Conservation (phyloP, 2,888 invertebrate species). For the Seira musarum region DNA sequence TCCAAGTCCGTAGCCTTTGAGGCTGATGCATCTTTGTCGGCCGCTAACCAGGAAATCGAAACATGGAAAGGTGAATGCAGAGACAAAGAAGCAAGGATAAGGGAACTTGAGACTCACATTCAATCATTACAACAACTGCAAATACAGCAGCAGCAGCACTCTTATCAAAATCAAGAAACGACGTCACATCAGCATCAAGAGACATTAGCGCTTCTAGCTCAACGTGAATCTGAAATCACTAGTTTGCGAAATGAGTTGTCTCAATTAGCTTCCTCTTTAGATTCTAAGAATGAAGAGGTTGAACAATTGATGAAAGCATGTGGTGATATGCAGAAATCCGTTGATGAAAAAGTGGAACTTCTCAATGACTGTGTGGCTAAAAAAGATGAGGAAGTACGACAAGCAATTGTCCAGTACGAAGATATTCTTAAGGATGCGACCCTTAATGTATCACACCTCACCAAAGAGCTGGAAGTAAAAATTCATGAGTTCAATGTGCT, state of each 20-base stretch:
- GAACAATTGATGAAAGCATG: conserved; percentile 59
- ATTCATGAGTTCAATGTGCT: conserved; percentile 45
- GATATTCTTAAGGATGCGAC: conserved; percentile 54
- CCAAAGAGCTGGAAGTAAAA: conserved; percentile 51
- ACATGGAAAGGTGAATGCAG: conserved; percentile 17
- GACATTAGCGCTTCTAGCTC: conserved; percentile 16
- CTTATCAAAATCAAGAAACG: background rate
- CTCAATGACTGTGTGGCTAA: conserved; percentile 54
- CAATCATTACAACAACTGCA: conserved; percentile 1
- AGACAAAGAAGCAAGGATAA: conserved; percentile 33
- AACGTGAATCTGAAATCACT: conserved; percentile 40
- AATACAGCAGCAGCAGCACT: background rate
- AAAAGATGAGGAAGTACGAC: conserved; percentile 64
- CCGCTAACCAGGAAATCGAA: conserved; percentile 21
- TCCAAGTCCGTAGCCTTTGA: background rate
- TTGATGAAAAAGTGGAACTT: conserved; percentile 60
- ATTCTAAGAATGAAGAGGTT: conserved; percentile 58
- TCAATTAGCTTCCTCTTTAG: conserved; percentile 36
- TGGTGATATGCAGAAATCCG: conserved; percentile 54
- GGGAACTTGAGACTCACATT: conserved; percentile 23
- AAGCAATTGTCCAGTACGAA: conserved; percentile 61
- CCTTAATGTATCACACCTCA: conserved; percentile 49
- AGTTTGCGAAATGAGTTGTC: conserved; percentile 35
- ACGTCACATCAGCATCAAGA: background rate
- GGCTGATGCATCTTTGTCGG: background rate